A percentile compares a stretch with the other conserved stretches of the same genome.
Evolutionary conservation across 2,113 vertebrate species (phyloP).

Genomic region (Rhinolophus ferrumequinum): DNA sequence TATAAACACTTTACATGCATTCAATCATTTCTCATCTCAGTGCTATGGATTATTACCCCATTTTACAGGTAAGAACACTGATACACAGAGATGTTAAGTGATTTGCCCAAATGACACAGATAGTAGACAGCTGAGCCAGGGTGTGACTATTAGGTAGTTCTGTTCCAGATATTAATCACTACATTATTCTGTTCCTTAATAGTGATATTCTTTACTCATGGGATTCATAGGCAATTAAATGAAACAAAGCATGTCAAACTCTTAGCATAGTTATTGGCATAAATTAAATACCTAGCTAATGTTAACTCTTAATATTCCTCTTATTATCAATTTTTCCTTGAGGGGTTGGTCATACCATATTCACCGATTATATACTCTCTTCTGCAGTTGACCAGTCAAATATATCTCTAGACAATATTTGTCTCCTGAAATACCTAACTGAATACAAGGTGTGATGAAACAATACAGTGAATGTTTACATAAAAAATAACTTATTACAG

Average conservation of each 20-base stretch:
- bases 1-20: neutral
- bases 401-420: neutral
- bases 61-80: neutral
- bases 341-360: neutral
- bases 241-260: constrained; percentile 3
- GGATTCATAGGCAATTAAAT: neutral
- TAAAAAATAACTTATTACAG: too few relatives aligned
- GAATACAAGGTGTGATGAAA: too few relatives aligned
- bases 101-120: neutral
- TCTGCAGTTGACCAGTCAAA: neutral
- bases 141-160: neutral
- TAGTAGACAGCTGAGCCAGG: neutral
- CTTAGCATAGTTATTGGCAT: neutral
- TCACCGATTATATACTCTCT: neutral
- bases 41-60: neutral
- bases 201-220: neutral
- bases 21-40: neutral
- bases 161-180: neutral
- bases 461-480: neutral
- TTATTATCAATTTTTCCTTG: neutral
- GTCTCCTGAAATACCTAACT: neutral
- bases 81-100: neutral
- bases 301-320: neutral
- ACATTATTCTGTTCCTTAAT: neutral
- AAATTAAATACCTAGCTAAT: constrained; percentile 28